phyloP scores from a whole-genome alignment of 2,113 vertebrate genomes.

The Scartelaos histophorus region DNA sequence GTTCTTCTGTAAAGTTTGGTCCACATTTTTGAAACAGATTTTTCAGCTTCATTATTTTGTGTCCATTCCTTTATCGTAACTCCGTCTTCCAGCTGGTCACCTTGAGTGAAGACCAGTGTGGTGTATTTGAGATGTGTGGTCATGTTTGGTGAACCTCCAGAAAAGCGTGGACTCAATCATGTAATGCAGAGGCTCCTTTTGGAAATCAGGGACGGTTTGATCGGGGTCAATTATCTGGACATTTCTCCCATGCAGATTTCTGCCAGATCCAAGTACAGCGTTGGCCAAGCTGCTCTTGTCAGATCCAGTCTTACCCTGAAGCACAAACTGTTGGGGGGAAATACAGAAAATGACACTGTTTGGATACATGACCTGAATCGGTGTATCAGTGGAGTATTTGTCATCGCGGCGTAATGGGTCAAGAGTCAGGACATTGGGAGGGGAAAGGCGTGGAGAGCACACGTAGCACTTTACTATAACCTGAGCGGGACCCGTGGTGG shows the following conservation, averaged over 20 bases:
- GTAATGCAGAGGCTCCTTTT: not conserved
- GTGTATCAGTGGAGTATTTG: too few species aligned
- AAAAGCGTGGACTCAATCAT: slow-evolving; percentile 4
- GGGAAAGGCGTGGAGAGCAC: too few species aligned
- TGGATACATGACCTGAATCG: too few species aligned
- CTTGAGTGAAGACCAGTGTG: slow-evolving; percentile 8
- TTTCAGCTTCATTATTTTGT: not conserved
- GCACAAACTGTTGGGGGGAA: slow-evolving; percentile 1
- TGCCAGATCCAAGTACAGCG: slow-evolving; percentile 5
- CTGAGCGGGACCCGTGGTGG: too few species aligned
- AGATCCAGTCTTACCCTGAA: slow-evolving; percentile 27
- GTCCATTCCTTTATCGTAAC: not conserved
- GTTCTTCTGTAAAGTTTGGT: not conserved
- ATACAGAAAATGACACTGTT: not conserved
- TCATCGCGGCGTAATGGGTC: too few species aligned
- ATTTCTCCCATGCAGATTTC: not conserved
- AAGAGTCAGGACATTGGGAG: too few species aligned
- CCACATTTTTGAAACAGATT: not conserved
- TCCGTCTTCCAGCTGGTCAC: not conserved
- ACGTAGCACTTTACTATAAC: too few species aligned
- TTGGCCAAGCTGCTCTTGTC: slow-evolving; percentile 21
- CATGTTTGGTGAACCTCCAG: not conserved
- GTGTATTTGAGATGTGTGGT: slow-evolving; percentile 3
- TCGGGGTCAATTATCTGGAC: slow-evolving; percentile 3
- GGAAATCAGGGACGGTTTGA: not conserved